phyloP scores from a whole-genome alignment of 30 jellyfish, hydroid and myxozoan species.

The Sanderia malayensis region DNA sequence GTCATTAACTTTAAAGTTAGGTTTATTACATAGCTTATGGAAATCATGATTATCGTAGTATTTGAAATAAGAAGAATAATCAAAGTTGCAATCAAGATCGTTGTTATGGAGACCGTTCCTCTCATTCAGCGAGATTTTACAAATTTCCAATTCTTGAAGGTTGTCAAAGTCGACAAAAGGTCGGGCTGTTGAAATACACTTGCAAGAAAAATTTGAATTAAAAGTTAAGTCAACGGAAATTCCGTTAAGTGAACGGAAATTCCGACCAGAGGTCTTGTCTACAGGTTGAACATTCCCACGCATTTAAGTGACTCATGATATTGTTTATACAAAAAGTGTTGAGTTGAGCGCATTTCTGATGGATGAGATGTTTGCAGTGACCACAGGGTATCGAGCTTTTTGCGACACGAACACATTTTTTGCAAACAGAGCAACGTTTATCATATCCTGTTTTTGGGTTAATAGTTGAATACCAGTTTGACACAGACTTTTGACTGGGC shows the following conservation, averaged over 20 bases:
- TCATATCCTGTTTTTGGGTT: not conserved
- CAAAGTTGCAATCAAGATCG: not conserved
- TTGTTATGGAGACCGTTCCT: not conserved
- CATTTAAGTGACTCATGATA: not conserved
- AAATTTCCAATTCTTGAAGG: not conserved
- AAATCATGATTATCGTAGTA: not conserved
- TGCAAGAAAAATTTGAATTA: not conserved
- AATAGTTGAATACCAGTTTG: not conserved
- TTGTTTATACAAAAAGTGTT: not conserved
- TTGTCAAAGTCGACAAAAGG: not conserved
- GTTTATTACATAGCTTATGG: not conserved
- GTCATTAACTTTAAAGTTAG: not conserved
- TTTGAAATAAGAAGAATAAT: not conserved
- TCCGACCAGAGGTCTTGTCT: constrained; percentile 4
- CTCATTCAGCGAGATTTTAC: not conserved
- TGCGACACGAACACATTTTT: not conserved
- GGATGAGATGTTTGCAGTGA: not conserved
- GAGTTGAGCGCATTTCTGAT: constrained; percentile 2
- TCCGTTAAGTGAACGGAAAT: not conserved
- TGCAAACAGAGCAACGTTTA: not conserved
- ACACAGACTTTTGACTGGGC: not conserved
- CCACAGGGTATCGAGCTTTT: constrained; percentile 5
- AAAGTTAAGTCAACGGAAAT: not conserved
- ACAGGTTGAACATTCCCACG: constrained; percentile 5
- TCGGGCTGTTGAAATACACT: constrained; percentile 3